Evolutionary conservation across 2,888 invertebrate species (phyloP), one percentile per base, ranked within the genome.

Genomic region (Epirrhoe alternata): DNA sequence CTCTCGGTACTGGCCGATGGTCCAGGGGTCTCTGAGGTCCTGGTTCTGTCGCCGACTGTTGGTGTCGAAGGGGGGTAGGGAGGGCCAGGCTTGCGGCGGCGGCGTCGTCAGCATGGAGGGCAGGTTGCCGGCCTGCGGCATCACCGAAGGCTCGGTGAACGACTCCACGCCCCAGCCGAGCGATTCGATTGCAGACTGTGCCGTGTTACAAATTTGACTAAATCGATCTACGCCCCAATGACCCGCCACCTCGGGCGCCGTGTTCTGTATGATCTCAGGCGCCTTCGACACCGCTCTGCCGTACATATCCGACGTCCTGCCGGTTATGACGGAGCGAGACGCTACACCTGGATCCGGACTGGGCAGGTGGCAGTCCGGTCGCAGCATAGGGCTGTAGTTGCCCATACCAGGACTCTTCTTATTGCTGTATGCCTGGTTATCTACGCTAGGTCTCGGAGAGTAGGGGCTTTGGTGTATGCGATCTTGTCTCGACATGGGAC

Each of bases 401-500:
- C 90, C 92, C 24, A 90, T 84, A 14, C 89, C 89, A 0, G 92
- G 92, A 66, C 92, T 92, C 75, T 86, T 88, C 70, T 90, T 91
- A 69, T 89, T 90, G 56, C 77, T 80, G 69, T 87, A 88, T 6
- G 79, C 79, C 24, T 78, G 77, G 72, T 74, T 81, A 7, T 92
- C 92, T 6, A 88, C 90, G 77, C 90, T 89, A 5, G 91, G 89
- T 54, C 92, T 76, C 35, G 92, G 92, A 33, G 93, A 92, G 69
- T 91, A 92, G 6, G 92, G 91, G 42, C 91, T 89, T 56, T 88
- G 90, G 68, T 88, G 91, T 24, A 84, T 71, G 8, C 90, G 86
- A 63, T 92, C 92, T 72, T 90, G 91, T 47, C 92, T 78, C 51
- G 92, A 89, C 91, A 92, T 88, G 0, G 93, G 93, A 71, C 92